Percentiles rank a stretch among this genome's conserved stretches.
phyloP scores from a whole-genome alignment of 2,888 invertebrate species.

The Synergus gifuensis region DNA sequence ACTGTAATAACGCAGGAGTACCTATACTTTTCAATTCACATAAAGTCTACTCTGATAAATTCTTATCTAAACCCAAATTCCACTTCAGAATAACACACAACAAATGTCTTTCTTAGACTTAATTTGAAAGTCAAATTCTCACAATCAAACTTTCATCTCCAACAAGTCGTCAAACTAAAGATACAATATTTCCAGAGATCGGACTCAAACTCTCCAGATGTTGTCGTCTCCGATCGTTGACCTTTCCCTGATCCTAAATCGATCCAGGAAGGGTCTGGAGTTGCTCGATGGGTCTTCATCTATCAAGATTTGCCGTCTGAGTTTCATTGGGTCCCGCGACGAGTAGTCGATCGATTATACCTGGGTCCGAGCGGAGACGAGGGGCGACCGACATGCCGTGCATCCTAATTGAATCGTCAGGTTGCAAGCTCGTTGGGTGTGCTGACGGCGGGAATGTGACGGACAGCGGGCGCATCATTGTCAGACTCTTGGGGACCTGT shows the following conservation, averaged over 20 bases:
- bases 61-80: too few species aligned
- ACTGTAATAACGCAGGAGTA: too few species aligned
- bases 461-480: conserved; percentile 67
- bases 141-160: neutral
- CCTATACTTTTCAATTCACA: too few species aligned
- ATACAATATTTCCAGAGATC: neutral
- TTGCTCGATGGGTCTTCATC: conserved; percentile 6
- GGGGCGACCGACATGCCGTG: conserved; percentile 43
- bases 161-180: neutral
- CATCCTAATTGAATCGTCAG: conserved; percentile 75
- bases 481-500: conserved; percentile 48
- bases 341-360: conserved; percentile 38
- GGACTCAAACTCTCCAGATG: neutral
- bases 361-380: conserved; percentile 10
- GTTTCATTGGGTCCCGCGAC: conserved; percentile 16
- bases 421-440: conserved; percentile 61
- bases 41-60: too few species aligned
- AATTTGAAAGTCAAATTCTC: too few species aligned
- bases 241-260: neutral
- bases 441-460: conserved; percentile 70
- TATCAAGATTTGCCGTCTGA: conserved; percentile 21
- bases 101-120: too few species aligned
- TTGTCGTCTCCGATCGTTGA: conserved; percentile 16
- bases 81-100: too few species aligned
- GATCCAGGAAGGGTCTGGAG: conserved; percentile 4